Conservation (phyloP, 2,797 vertebrate species). For the Rhabdomys pumilio region DNA sequence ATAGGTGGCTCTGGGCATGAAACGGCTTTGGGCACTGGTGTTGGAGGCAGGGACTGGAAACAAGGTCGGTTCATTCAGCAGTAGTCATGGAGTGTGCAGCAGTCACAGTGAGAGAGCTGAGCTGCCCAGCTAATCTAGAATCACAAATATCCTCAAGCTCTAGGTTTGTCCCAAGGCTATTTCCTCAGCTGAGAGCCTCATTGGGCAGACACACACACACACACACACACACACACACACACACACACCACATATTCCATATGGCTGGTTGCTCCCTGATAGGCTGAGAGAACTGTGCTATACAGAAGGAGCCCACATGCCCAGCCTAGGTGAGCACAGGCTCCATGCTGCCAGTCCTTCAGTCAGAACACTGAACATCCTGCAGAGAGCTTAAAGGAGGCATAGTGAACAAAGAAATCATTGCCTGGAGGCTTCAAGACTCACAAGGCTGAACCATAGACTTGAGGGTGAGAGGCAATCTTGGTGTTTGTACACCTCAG, state of each 20-base stretch:
- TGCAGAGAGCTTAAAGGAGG: slow-evolving; percentile 94
- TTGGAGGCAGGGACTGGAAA: neutral
- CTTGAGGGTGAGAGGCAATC: slow-evolving; percentile 91
- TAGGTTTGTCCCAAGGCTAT: neutral
- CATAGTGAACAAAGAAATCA: slow-evolving; percentile 88
- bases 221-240: too few relatives aligned
- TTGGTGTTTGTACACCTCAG: slow-evolving; percentile 92
- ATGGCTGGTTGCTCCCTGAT: neutral
- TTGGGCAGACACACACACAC: neutral
- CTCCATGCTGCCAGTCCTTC: neutral
- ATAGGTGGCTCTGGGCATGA: too few relatives aligned
- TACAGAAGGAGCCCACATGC: neutral
- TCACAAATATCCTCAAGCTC: neutral
- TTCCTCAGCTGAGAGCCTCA: neutral
- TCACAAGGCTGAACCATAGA: slow-evolving; percentile 88
- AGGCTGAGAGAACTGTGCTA: too few relatives aligned
- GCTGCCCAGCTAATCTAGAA: too few relatives aligned
- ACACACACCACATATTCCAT: neutral
- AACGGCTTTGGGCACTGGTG: too few relatives aligned
- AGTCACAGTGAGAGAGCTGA: neutral
- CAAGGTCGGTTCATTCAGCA: neutral
- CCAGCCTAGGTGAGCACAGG: neutral
- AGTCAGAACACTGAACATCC: neutral
- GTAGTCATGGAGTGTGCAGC: neutral
- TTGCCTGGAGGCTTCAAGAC: slow-evolving; percentile 88